Evolutionary conservation across 1,140 invertebrate genomes (phyloP).

Genomic region (Battus philenor): DNA sequence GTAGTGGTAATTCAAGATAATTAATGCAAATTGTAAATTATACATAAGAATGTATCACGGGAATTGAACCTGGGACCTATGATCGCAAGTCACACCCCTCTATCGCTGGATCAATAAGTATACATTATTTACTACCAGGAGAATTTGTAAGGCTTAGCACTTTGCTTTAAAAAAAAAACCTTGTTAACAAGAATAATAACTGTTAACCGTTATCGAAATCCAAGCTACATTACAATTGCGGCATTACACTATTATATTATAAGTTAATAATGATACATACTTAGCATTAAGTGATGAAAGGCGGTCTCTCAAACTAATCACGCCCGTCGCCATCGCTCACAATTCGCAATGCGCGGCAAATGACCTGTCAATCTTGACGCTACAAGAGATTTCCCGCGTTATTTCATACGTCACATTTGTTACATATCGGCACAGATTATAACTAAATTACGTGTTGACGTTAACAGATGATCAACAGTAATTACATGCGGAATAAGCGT

Average conservation of each 20-base stretch:
- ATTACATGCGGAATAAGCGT: constrained; percentile 1
- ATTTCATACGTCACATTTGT: constrained; percentile 6
- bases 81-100: too few relatives aligned
- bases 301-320: constrained; percentile 7
- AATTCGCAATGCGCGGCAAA: constrained; percentile 12
- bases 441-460: constrained; percentile 7
- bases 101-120: too few relatives aligned
- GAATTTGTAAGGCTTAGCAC: too few relatives aligned
- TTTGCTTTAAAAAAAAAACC: too few relatives aligned
- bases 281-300: constrained; percentile 7
- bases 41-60: too few relatives aligned
- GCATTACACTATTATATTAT: neutral
- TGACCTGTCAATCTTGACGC: constrained; percentile 8
- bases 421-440: constrained; percentile 11
- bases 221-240: too few relatives aligned
- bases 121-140: too few relatives aligned
- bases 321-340: constrained; percentile 1
- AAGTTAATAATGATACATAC: constrained; percentile 9
- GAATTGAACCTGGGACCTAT: too few relatives aligned
- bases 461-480: constrained; percentile 2
- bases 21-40: too few relatives aligned
- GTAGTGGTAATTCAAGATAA: too few relatives aligned
- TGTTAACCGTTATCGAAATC: too few relatives aligned
- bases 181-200: too few relatives aligned
- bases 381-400: constrained; percentile 9